phyloP scores from a whole-genome alignment of 2,113 vertebrate species.

The Marmota monax region DNA sequence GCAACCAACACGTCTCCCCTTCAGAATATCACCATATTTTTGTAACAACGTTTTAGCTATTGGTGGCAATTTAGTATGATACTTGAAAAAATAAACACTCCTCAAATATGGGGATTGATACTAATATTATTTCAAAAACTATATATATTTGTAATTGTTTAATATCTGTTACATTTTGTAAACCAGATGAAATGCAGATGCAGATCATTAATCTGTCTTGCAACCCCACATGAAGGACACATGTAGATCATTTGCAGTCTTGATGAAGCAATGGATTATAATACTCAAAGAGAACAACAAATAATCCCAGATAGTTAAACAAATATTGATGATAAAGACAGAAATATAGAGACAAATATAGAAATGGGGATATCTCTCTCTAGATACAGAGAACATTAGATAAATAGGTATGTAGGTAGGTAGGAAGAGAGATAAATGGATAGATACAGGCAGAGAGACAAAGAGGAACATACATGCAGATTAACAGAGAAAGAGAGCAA shows the following conservation, averaged over 20 bases:
- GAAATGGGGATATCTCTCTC: not conserved
- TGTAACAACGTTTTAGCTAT: not conserved
- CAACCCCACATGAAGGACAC: not conserved
- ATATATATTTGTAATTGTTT: not conserved
- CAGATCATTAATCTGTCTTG: not conserved
- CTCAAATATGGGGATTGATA: not conserved
- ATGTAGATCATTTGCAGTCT: not conserved
- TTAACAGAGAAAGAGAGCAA: not conserved
- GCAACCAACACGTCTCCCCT: not conserved
- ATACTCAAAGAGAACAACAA: not conserved
- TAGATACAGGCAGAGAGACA: not conserved
- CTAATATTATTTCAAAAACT: not conserved
- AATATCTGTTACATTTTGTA: not conserved
- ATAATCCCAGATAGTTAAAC: not conserved
- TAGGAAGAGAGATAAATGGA: not conserved
- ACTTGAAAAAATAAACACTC: not conserved
- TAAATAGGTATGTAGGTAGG: not conserved
- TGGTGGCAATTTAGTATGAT: not conserved
- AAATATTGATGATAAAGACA: not conserved
- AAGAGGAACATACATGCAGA: not conserved
- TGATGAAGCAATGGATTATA: not conserved
- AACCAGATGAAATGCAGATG: not conserved
- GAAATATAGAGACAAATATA: not conserved
- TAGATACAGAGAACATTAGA: not conserved
- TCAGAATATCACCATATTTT: not conserved